These are phyloP conservation scores for Oryctes rhinoceros DNA, from an alignment of 1,140 invertebrate genomes.

Conservation along the genomic window DNA sequence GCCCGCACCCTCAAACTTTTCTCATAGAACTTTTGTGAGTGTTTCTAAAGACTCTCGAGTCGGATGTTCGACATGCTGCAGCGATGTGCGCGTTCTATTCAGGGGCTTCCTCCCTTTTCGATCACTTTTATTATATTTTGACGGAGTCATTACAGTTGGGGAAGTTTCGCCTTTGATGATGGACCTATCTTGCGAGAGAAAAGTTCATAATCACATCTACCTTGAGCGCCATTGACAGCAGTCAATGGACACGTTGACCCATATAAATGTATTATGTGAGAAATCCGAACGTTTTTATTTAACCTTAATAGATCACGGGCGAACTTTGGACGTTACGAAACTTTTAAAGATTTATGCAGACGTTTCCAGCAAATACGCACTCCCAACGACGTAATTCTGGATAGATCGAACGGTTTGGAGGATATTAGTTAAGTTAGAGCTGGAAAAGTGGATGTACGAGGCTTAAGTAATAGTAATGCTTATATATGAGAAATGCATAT, in stretches of 20 bases:
- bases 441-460: too few relatives aligned
- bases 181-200: slow-evolving; percentile 3
- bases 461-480: too few relatives aligned
- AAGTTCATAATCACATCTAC: slow-evolving; percentile 35
- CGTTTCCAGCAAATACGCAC: background rate
- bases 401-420: background rate
- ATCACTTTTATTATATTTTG: slow-evolving; percentile 38
- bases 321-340: slow-evolving; percentile 3
- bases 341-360: slow-evolving; percentile 20
- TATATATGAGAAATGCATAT: too few relatives aligned
- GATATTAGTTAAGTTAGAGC: background rate
- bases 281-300: slow-evolving; percentile 11
- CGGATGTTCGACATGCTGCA: slow-evolving; percentile 26
- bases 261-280: slow-evolving; percentile 37
- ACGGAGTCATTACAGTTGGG: slow-evolving; percentile 34
- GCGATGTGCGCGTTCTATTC: slow-evolving; percentile 18
- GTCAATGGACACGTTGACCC: slow-evolving; percentile 33
- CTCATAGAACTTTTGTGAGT: slow-evolving; percentile 26
- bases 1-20: slow-evolving; percentile 3
- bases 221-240: slow-evolving; percentile 8
- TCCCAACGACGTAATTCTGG: background rate
- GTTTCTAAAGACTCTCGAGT: slow-evolving; percentile 29
- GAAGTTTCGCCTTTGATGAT: slow-evolving; percentile 28
- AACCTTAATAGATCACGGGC: slow-evolving; percentile 17
- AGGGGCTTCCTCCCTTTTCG: slow-evolving; percentile 10